A percentile compares a stretch with the other conserved stretches of the same genome.
These are phyloP conservation scores for Nipponacmea schrenckii DNA, from an alignment of 2,888 invertebrate species.

Conservation along the genomic window DNA sequence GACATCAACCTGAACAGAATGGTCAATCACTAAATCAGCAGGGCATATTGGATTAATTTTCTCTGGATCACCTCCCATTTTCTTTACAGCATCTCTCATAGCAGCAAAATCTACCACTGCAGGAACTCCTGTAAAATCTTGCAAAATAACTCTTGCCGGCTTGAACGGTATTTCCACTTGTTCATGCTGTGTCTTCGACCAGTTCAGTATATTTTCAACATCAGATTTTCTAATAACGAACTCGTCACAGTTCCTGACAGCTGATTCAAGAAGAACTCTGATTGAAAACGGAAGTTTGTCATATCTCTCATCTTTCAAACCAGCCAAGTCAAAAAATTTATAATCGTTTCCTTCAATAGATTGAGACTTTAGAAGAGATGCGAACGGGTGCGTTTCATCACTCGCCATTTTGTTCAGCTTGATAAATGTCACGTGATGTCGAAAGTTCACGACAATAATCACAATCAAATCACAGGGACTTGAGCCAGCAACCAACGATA, in stretches of 20 bases:
- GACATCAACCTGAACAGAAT: conserved; percentile 97
- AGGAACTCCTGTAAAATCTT: conserved; percentile 87
- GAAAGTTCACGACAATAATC: neutral
- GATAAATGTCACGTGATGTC: conserved; percentile 1
- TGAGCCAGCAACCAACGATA: too few relatives aligned
- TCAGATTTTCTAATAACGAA: conserved; percentile 84
- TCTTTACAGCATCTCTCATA: conserved; percentile 94
- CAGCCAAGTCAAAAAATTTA: conserved; percentile 18
- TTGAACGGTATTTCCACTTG: conserved; percentile 95
- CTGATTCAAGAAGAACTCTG: conserved; percentile 91
- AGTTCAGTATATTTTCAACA: conserved; percentile 87
- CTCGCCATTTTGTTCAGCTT: conserved; percentile 5
- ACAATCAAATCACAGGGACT: too few relatives aligned
- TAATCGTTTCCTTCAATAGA: conserved; percentile 18
- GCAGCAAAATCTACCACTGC: conserved; percentile 99
- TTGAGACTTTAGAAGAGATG: conserved; percentile 12
- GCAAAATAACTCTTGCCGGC: conserved; percentile 93
- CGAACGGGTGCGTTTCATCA: conserved; percentile 16
- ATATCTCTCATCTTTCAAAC: conserved; percentile 22
- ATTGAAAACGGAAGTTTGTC: conserved; percentile 86
- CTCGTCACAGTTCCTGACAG: conserved; percentile 94
- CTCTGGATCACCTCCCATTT: conserved; percentile 86
- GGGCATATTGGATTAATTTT: conserved; percentile 97
- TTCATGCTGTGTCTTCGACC: conserved; percentile 80
- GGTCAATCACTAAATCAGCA: conserved; percentile 97